Evolutionary conservation across 2,888 invertebrate genomes (phyloP), one percentile per base, ranked within the genome.

Genomic region (Epirrhoe tristata): DNA sequence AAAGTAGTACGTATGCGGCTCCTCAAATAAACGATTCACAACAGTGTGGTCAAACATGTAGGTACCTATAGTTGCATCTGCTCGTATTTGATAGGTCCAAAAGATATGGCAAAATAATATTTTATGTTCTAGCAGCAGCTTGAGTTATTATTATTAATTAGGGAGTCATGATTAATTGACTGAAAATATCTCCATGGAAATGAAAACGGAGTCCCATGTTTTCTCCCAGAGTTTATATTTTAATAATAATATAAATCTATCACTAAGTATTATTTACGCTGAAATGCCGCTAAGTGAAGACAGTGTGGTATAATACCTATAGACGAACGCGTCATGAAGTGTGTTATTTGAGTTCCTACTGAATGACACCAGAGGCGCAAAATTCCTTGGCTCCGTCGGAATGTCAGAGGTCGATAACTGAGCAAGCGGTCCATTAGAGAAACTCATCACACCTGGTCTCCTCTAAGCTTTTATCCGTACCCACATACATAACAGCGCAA

Each of bases 321-420:
- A n/a, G n/a, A 43, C 39, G 12, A 43, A 48, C 48, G 5, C 48
- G 16, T 5, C 7, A 16, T 48, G 48, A 48, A 48, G 48, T 43
- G 48, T 48, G 48, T 14, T 6, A 48, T 48, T 48, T 14, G 14
- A 48, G 16, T 14, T 12, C 39, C 12, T 12, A 48, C 48, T 16
- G 6, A 48, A 48, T 48, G 48, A 48, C 48, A 48, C 48, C 16
- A 16, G 16, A 48, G 6, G 48, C 48, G 48, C 16, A 52, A 36
- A 32, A 57, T 57, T 57, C 57, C 57, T 48, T 16, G 31, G 31
- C 46, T n/a, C 32, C 7, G 14, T 17, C 0, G 32, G 57, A 57
- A 57, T 57, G 46, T 16, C 31, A 6, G 31, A 48, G 57, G 57
- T 48, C 46, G 36, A 57, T 57, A 32, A 32, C 32, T 48, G 48